A percentile compares a stretch with the other conserved stretches of the same genome.
Conservation (phyloP, 2,113 vertebrate genomes). For the Chloropsis cyanopogon region DNA sequence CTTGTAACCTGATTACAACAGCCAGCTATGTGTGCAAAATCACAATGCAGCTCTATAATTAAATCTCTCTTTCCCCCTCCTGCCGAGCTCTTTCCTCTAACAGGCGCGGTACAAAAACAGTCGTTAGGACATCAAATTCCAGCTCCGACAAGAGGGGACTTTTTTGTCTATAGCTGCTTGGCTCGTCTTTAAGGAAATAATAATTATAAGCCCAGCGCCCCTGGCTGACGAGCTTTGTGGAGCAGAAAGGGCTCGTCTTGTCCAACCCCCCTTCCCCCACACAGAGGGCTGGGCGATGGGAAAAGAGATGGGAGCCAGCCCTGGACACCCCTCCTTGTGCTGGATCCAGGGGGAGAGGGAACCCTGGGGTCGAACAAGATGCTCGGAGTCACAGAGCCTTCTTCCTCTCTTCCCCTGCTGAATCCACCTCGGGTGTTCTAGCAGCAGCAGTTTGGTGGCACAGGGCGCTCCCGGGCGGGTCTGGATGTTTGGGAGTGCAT, state of each 20-base stretch:
- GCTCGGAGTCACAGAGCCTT: neutral
- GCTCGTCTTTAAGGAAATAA: slow-evolving; percentile 54
- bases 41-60: slow-evolving; percentile 69
- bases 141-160: slow-evolving; percentile 37
- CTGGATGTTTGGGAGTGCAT: neutral
- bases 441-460: neutral
- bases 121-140: slow-evolving; percentile 66
- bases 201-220: neutral
- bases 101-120: slow-evolving; percentile 57
- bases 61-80: slow-evolving; percentile 67
- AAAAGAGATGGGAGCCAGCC: neutral
- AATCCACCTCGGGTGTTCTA: rapidly evolving
- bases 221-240: neutral
- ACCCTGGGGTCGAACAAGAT: neutral
- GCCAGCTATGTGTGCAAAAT: slow-evolving; percentile 57
- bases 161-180: slow-evolving; percentile 14
- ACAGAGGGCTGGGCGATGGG: neutral
- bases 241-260: neutral
- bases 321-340: neutral
- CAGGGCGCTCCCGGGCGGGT: neutral
- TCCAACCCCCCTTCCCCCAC: neutral
- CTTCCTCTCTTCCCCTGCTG: neutral
- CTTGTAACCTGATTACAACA: slow-evolving; percentile 62
- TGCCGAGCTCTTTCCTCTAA: slow-evolving; percentile 59
- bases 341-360: slow-evolving; percentile 5